Conservation (phyloP, 2,888 invertebrate species). For the Malacosoma neustria region DNA sequence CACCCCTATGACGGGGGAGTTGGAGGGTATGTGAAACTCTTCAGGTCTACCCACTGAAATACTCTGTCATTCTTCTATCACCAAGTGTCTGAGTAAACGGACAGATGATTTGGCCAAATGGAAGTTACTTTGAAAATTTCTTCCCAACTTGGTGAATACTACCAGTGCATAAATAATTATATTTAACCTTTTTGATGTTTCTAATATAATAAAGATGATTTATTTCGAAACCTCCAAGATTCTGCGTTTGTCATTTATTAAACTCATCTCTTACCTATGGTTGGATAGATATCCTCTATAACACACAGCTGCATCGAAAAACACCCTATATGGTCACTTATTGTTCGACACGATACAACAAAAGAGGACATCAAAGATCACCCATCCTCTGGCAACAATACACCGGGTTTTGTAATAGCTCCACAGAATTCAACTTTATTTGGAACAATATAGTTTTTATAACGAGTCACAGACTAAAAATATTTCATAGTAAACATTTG, state of each 20-base stretch:
- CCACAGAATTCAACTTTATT: constrained; percentile 38
- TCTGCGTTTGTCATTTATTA: constrained; percentile 9
- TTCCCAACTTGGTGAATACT: too few relatives aligned
- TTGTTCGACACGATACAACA: constrained; percentile 58
- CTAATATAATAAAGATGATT: too few relatives aligned
- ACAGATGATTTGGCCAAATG: too few relatives aligned
- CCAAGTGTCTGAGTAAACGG: too few relatives aligned
- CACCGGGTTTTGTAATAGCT: constrained; percentile 50
- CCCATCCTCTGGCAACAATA: constrained; percentile 48
- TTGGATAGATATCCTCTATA: constrained; percentile 47
- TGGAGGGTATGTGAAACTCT: too few relatives aligned
- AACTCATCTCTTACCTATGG: constrained; percentile 35
- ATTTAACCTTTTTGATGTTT: too few relatives aligned
- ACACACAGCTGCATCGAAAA: constrained; percentile 60
- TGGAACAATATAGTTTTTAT: constrained; percentile 36
- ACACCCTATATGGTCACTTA: constrained; percentile 57
- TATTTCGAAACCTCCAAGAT: too few relatives aligned
- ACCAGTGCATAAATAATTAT: too few relatives aligned
- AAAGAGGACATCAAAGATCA: constrained; percentile 58
- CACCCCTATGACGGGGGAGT: too few relatives aligned
- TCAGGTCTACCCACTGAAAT: too few relatives aligned
- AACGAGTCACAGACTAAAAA: constrained; percentile 30
- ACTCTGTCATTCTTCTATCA: too few relatives aligned
- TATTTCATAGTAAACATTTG: constrained; percentile 17
- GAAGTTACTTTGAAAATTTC: too few relatives aligned